Evolutionary conservation across 2,797 vertebrate species (phyloP), one percentile per base, ranked within the genome.

Genomic region (Pantherophis vulpinus): DNA sequence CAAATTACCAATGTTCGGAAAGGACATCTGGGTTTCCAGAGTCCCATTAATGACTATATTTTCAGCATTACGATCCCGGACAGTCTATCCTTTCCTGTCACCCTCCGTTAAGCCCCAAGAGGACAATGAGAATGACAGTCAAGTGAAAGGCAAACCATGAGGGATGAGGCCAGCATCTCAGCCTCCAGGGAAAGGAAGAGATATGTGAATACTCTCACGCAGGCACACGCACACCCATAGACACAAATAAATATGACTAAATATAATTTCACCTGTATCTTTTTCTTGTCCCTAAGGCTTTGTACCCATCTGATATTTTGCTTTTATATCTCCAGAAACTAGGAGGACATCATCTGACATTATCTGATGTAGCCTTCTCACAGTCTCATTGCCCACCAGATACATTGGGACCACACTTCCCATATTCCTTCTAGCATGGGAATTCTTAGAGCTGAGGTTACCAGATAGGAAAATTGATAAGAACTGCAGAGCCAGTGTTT

Each of bases 1-100:
- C 99, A 99, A 99, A 99, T 99, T 99, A 99, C 99, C 97, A 97
- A 98, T 99, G 98, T 98, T 99, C 98, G 98, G 98, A 98, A 98
- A 99, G 98, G 99, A 99, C 99, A 99, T 99, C 99, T 99, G 99
- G 99, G 98, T 98, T 98, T 98, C 98, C 0, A 86, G 95, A 98
- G 97, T 96, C 97, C 98, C 98, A 97, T 98, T 99, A 99, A 99
- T 98, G 99, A 99, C 98, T 98, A 98, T 98, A 98, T 98, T 98
- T 98, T 98, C 98, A 97, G 98, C 97, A 97, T 97, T 97, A 96
- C 97, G 94, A 56, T 97, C 97, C 97, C 94, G 96, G 98, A 98
- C 97, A 96, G 97, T 96, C 97, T 97, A 97, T 97, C 97, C 97
- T 97, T 98, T 97, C 97, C 98, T 98, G 97, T 98, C 98, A 98